Conservation (phyloP, 2,888 invertebrate genomes). For the Miltochrista miniata region DNA sequence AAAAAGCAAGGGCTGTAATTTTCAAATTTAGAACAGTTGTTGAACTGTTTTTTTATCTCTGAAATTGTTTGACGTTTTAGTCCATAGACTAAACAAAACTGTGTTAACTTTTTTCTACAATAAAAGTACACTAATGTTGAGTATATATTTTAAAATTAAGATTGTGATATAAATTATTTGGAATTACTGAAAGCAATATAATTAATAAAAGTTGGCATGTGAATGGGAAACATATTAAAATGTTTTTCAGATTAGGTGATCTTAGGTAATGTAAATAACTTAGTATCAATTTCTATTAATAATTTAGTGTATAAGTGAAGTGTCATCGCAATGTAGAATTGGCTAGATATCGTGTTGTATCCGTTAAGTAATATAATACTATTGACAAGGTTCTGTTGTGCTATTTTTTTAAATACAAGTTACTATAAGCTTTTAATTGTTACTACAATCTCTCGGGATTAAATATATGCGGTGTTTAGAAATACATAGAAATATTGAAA, state of each 20-base stretch:
- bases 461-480: too few relatives aligned
- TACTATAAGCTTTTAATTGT: too few relatives aligned
- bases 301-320: constrained; percentile 29
- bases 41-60: too few relatives aligned
- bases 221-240: constrained; percentile 46
- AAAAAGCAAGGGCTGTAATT: too few relatives aligned
- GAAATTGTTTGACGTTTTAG: neutral
- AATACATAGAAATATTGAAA: too few relatives aligned
- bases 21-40: too few relatives aligned
- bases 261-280: constrained; percentile 65
- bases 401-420: constrained; percentile 17
- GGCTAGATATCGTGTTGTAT: constrained; percentile 58
- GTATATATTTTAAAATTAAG: constrained; percentile 23
- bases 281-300: constrained; percentile 58
- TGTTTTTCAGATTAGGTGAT: constrained; percentile 51
- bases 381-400: constrained; percentile 7
- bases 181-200: constrained; percentile 42
- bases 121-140: constrained; percentile 33
- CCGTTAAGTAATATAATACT: neutral
- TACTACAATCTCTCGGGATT: too few relatives aligned
- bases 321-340: constrained; percentile 52
- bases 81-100: neutral
- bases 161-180: constrained; percentile 48
- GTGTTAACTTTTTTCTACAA: neutral
- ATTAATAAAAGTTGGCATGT: constrained; percentile 50